A percentile compares a stretch with the other conserved stretches of the same genome.
Evolutionary conservation across 2,113 vertebrate species (phyloP).

Genomic region (Hyla sarda): DNA sequence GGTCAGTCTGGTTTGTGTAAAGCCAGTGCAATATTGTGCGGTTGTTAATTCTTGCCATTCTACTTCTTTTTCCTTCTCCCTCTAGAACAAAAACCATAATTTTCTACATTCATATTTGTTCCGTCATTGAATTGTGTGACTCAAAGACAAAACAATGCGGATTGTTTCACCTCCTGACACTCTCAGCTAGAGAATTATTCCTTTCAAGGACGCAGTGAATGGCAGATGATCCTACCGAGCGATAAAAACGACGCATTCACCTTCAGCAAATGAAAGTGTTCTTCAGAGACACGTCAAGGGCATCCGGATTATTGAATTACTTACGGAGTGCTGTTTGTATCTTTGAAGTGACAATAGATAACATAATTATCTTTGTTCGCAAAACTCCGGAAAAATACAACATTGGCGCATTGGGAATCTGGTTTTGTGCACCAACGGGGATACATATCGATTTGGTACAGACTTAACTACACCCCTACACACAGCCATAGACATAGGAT

Average conservation of each 20-base stretch:
- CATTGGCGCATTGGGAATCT: background rate
- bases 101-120: background rate
- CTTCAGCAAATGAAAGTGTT: slow-evolving; percentile 29
- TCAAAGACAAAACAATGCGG: background rate
- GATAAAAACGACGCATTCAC: background rate
- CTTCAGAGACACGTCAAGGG: background rate
- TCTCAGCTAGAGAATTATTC: background rate
- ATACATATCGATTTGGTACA: background rate
- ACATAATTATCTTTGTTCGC: background rate
- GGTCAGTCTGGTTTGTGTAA: background rate
- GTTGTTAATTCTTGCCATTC: background rate
- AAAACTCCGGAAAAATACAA: background rate
- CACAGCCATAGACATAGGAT: no score
- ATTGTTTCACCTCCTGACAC: slow-evolving; percentile 5
- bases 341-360: slow-evolving; percentile 6
- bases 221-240: background rate
- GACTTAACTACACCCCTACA: no score
- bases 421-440: background rate
- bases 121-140: background rate
- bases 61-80: background rate
- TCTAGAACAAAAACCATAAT: background rate
- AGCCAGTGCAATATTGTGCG: background rate
- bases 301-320: background rate
- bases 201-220: slow-evolving; percentile 16
- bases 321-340: slow-evolving; percentile 19